Evolutionary conservation across 2,113 vertebrate species (phyloP), one percentile per base, ranked within the genome.

Genomic region (Pseudonaja textilis): DNA sequence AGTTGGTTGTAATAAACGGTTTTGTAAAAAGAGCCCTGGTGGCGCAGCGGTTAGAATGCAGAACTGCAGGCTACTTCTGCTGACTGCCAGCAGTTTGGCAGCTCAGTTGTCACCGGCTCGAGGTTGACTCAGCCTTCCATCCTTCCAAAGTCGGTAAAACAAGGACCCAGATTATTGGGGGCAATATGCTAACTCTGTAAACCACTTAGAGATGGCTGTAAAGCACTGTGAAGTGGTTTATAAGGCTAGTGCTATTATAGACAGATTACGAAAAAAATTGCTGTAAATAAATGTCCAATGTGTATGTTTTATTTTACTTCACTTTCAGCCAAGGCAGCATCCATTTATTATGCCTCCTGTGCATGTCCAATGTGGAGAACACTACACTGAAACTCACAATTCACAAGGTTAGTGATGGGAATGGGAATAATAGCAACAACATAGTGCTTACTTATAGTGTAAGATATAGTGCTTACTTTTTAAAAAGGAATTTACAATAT

Each of bases 371-470:
- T 99, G 98, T 91, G 97, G 98, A 47, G 99, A 99, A 89, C 99
- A 98, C 96, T 99, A 98, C 95, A 98, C 98, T 93, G 99, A 99
- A 97, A 98, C 98, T 4, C 98, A 98, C 96, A 99, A 98, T 94
- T 99, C 99, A n/a, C 99, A 99, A 98, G 98, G 98, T 98, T 98
- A 93, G 85, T 52, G 23, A 55, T 69, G 47, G 25, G 42, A 25
- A 25, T 34, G 50, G 25, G 7, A 42, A 59, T 45, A 74, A n/a
- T 34, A 74, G 5, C 18, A 88, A 88, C 4, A 50, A 29, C 22
- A 29, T 69, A 45, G 45, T 45, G 45, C 45, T 45, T 45, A 5
- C 45, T 45, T 45, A 45, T 45, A 45, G 5, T 45, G 45, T 45
- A 26, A 39, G 26, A 55, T 81, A 29, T 81, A 45, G 26, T 7